These are phyloP conservation scores for Lasiurus borealis DNA, from an alignment of 2,113 vertebrate species.

Conservation along the genomic window DNA sequence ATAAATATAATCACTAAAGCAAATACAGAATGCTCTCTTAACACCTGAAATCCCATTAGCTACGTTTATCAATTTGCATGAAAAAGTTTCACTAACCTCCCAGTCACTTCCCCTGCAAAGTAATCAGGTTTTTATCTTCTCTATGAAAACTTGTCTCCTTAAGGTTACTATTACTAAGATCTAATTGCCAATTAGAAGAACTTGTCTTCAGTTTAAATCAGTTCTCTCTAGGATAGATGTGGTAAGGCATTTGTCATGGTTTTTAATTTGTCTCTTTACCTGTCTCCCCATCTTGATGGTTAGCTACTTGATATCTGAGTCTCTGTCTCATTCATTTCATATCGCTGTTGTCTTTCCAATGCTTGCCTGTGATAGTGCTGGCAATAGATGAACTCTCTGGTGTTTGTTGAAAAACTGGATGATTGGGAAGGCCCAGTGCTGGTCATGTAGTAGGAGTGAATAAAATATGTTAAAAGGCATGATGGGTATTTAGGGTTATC, in stretches of 20 bases:
- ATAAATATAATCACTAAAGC: neutral
- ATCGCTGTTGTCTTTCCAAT: neutral
- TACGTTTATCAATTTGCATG: conserved; percentile 43
- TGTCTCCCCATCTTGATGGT: neutral
- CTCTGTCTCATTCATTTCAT: neutral
- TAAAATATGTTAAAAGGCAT: neutral
- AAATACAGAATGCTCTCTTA: neutral
- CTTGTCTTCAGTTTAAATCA: conserved; percentile 33
- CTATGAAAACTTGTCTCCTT: neutral
- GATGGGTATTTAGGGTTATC: neutral
- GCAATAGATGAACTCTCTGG: neutral
- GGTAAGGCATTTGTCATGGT: neutral
- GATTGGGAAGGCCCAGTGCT: neutral
- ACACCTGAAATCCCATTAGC: neutral
- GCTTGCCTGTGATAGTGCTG: neutral
- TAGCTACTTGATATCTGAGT: neutral
- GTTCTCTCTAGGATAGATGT: neutral
- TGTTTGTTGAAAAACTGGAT: neutral
- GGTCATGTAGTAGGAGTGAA: neutral
- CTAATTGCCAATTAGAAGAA: neutral
- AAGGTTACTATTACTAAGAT: neutral
- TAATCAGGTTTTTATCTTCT: conserved; percentile 11
- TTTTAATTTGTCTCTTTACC: conserved; percentile 15
- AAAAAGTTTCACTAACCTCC: conserved; percentile 1
- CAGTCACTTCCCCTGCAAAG: neutral